These are phyloP conservation scores for Smutsia gigantea DNA, from an alignment of 2,797 vertebrate genomes.

Conservation along the genomic window DNA sequence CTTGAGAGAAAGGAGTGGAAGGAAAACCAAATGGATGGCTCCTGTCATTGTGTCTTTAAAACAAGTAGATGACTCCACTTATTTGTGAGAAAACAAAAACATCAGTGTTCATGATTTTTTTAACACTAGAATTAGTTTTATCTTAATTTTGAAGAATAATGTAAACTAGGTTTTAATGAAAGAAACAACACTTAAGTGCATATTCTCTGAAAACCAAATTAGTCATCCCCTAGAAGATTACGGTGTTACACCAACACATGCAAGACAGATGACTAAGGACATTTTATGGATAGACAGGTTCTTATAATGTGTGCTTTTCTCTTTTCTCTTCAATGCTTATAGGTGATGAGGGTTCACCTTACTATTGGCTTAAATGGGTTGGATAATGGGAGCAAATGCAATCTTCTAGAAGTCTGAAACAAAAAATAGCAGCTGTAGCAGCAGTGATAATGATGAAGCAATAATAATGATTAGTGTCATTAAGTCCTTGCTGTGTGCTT, in stretches of 20 bases:
- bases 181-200: neutral
- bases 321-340: neutral
- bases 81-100: slow-evolving; percentile 20
- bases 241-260: neutral
- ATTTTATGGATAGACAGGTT: neutral
- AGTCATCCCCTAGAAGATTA: neutral
- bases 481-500: neutral
- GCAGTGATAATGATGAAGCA: neutral
- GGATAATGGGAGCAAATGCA: neutral
- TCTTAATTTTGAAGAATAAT: slow-evolving; percentile 18
- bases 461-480: neutral
- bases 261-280: neutral
- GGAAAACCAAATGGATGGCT: slow-evolving; percentile 9
- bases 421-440: neutral
- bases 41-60: neutral
- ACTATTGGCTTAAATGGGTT: neutral
- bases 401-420: neutral
- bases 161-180: neutral
- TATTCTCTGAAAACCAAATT: slow-evolving; percentile 1
- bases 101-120: too few relatives aligned
- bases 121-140: too few relatives aligned
- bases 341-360: neutral
- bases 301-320: neutral
- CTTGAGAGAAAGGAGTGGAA: neutral
- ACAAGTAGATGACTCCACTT: neutral